Conservation (phyloP, 2,888 invertebrate genomes). For the Allolobophora icterica region DNA sequence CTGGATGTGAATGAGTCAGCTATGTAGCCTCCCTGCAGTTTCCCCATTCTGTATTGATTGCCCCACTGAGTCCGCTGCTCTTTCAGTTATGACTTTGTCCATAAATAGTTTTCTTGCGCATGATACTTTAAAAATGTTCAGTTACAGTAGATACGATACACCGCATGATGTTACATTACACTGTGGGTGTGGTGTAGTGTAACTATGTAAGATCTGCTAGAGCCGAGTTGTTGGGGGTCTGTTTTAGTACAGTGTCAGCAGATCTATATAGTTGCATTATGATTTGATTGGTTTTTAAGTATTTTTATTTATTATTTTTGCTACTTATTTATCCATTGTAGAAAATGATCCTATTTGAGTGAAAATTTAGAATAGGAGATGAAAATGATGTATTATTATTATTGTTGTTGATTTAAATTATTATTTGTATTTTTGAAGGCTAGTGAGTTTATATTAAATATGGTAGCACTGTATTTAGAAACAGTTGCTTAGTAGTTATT, state of each 20-base stretch:
- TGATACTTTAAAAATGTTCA: background rate
- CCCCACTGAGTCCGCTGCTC: background rate
- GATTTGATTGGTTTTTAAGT: background rate
- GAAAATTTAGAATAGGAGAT: background rate
- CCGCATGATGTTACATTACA: background rate
- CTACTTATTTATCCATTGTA: background rate
- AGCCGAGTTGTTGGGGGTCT: no score
- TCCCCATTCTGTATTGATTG: background rate
- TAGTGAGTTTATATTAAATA: background rate
- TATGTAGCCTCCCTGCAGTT: background rate
- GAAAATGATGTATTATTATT: slow-evolving; percentile 17
- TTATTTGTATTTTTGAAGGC: background rate
- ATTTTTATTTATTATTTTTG: background rate
- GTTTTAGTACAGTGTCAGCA: background rate
- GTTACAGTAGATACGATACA: background rate
- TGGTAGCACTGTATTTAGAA: background rate
- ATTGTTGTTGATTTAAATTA: background rate
- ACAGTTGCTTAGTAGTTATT: background rate
- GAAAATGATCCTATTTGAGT: background rate
- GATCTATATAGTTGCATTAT: background rate
- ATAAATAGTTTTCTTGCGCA: background rate
- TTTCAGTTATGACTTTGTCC: background rate
- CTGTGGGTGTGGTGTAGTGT: no score
- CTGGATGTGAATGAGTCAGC: slow-evolving; percentile 9
- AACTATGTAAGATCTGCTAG: no score